Evolutionary conservation across 2,113 vertebrate species (phyloP).

Genomic region (Pachypanchax playfairii): DNA sequence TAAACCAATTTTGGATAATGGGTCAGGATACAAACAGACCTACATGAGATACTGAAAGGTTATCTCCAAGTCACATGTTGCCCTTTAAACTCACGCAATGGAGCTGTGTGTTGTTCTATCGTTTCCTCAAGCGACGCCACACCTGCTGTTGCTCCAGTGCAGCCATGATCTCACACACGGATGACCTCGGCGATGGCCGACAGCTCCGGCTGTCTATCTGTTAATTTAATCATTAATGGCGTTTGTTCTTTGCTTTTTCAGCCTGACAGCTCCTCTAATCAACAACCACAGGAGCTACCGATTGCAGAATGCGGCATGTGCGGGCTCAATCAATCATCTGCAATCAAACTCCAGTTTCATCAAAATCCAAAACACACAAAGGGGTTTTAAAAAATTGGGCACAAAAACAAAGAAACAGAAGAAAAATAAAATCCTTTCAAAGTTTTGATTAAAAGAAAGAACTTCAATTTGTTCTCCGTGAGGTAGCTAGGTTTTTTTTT

Average conservation of each 20-base stretch:
- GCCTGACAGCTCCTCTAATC: conserved; percentile 37
- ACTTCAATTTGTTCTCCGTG: conserved; percentile 7
- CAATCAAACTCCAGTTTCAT: conserved; percentile 52
- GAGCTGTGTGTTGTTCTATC: conserved; percentile 35
- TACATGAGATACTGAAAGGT: conserved; percentile 57
- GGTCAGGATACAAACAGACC: conserved; percentile 23
- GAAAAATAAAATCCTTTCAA: not conserved
- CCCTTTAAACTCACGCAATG: conserved; percentile 43
- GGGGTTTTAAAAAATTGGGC: conserved; percentile 3
- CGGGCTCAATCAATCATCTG: too few relatives aligned
- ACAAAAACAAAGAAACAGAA: not conserved
- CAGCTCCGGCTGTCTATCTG: conserved; percentile 22
- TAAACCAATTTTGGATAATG: conserved; percentile 67
- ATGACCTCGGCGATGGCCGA: conserved; percentile 61
- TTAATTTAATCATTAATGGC: conserved; percentile 36
- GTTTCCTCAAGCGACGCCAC: conserved; percentile 57
- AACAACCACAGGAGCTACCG: conserved; percentile 13
- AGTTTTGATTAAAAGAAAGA: conserved; percentile 12
- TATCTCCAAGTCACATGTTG: conserved; percentile 60
- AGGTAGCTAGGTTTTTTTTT: not conserved
- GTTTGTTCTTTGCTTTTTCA: conserved; percentile 21
- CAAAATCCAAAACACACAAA: conserved; percentile 28
- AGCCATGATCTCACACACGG: conserved; percentile 45
- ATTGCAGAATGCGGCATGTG: not conserved
- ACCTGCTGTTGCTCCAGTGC: conserved; percentile 37